phyloP scores from a whole-genome alignment of 2,888 invertebrate species.

The Mesorhabditis spiculigera region DNA sequence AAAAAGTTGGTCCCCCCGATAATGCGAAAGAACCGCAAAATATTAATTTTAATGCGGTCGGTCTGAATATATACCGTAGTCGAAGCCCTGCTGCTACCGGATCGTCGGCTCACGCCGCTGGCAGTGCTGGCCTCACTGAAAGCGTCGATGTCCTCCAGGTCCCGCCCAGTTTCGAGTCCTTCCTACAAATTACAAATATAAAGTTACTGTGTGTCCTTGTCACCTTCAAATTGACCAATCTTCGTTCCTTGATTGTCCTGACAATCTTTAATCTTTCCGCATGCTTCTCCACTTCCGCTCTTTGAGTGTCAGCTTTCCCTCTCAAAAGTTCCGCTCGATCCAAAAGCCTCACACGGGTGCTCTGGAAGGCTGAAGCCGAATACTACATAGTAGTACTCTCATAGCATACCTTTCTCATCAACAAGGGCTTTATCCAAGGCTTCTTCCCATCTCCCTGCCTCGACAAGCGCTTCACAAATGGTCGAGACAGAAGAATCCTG shows the following conservation, averaged over 20 bases:
- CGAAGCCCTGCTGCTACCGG: constrained; percentile 16
- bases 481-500: not conserved
- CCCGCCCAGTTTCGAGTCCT: constrained; percentile 15
- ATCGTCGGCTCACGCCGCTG: constrained; percentile 10
- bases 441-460: constrained; percentile 17
- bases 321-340: not conserved
- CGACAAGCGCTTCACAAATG: constrained; percentile 14
- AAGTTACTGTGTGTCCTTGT: not conserved
- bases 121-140: constrained; percentile 17
- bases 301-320: not conserved
- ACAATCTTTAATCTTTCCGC: constrained; percentile 30
- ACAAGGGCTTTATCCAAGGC: constrained; percentile 8
- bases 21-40: no score
- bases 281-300: constrained; percentile 13
- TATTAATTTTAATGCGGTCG: no score
- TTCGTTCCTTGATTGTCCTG: constrained; percentile 31
- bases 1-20: no score
- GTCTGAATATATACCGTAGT: constrained; percentile 7
- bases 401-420: constrained; percentile 5
- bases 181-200: constrained; percentile 3
- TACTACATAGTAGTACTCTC: not conserved
- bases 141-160: constrained; percentile 18
- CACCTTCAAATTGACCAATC: constrained; percentile 27
- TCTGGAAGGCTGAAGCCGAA: not conserved
- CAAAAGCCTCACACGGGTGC: not conserved